These are phyloP conservation scores for Dusona sp. DNA, from an alignment of 2,888 invertebrate species.

Conservation along the genomic window DNA sequence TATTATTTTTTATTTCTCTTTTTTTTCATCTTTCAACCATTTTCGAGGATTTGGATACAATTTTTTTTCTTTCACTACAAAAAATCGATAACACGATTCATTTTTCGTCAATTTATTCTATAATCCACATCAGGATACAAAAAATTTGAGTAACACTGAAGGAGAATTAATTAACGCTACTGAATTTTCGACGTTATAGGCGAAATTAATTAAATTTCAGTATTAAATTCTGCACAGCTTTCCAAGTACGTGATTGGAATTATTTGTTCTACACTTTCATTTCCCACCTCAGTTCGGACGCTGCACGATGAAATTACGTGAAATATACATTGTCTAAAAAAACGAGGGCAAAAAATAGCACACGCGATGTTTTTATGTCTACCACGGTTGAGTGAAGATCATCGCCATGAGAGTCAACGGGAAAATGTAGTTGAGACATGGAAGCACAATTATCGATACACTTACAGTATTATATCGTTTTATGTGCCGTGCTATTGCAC, in stretches of 20 bases:
- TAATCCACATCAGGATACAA: neutral
- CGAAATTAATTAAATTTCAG: neutral
- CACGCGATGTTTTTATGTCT: constrained; percentile 42
- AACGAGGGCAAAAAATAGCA: neutral
- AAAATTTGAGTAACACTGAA: neutral
- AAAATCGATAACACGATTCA: neutral
- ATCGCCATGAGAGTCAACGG: constrained; percentile 27
- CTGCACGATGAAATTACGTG: neutral
- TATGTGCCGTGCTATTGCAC: neutral
- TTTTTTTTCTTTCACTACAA: neutral
- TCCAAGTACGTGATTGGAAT: neutral
- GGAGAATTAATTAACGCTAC: neutral
- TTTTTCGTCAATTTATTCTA: neutral
- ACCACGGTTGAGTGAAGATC: constrained; percentile 12
- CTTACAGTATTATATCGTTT: constrained; percentile 18
- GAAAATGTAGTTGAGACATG: constrained; percentile 33
- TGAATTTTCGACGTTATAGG: neutral
- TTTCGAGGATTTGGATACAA: neutral
- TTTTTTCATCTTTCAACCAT: neutral
- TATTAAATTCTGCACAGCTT: neutral
- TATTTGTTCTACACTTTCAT: neutral
- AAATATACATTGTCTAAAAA: neutral
- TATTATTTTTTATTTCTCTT: neutral
- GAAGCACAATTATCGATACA: constrained; percentile 10
- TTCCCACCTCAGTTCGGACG: neutral